Percentiles rank a stretch among this genome's conserved stretches.
phyloP scores from a whole-genome alignment of 2,113 vertebrate species.

The Pomatostomus ruficeps region DNA sequence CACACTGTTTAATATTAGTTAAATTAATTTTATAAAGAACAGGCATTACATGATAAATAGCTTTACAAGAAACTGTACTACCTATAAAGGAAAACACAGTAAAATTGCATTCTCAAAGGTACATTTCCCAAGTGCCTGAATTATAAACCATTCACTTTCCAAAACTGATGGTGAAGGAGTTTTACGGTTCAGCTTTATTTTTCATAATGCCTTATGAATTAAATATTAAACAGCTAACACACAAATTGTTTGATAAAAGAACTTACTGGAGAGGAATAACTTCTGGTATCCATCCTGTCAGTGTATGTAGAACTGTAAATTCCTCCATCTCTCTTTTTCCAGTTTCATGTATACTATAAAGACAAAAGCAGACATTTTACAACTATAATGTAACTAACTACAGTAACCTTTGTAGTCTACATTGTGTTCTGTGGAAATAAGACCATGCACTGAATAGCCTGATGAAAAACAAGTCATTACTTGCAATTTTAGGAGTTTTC shows the following conservation, averaged over 20 bases:
- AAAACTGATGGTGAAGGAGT: neutral
- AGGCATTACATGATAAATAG: neutral
- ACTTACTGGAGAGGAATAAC: constrained; percentile 81
- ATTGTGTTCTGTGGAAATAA: neutral
- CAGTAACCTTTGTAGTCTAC: neutral
- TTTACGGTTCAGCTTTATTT: neutral
- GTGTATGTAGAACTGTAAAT: constrained; percentile 82
- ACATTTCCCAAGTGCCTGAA: neutral
- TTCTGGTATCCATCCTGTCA: constrained; percentile 92
- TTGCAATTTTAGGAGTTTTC: neutral
- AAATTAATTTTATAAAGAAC: neutral
- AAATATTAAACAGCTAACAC: neutral
- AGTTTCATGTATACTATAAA: constrained; percentile 52
- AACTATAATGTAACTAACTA: neutral
- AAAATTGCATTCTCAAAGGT: neutral
- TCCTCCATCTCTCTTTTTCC: constrained; percentile 78
- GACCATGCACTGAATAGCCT: neutral
- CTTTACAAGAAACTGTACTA: neutral
- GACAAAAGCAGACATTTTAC: neutral
- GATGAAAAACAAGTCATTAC: neutral
- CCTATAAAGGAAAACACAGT: neutral
- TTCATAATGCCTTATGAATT: neutral
- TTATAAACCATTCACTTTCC: neutral
- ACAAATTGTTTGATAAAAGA: neutral
- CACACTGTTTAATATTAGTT: neutral